These are phyloP conservation scores for Cotesia typhae DNA, from an alignment of 1,140 invertebrate species.

Conservation along the genomic window DNA sequence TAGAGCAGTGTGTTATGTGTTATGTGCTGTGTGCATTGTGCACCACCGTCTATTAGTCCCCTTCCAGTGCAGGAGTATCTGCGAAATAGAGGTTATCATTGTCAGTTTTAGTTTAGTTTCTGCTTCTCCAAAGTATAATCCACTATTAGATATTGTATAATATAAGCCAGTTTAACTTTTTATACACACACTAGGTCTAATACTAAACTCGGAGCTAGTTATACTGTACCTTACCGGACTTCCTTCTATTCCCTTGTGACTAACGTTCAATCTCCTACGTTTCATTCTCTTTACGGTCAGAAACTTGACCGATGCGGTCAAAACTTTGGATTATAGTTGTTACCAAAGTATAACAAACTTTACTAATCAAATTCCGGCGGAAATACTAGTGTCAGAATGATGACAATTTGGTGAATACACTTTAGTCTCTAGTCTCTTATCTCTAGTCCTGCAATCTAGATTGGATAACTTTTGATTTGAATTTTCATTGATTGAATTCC, in stretches of 20 bases:
- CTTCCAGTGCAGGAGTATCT: too few relatives aligned
- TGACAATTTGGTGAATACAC: background rate
- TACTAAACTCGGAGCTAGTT: background rate
- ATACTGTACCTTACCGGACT: background rate
- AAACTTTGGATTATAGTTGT: constrained; percentile 27
- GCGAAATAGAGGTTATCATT: constrained; percentile 1
- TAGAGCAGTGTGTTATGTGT: too few relatives aligned
- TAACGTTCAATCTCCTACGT: background rate
- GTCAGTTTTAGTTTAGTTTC: background rate
- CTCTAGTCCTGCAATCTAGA: background rate
- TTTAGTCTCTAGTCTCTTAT: background rate
- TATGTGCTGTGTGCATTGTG: too few relatives aligned
- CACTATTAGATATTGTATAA: too few relatives aligned
- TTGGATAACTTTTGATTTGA: too few relatives aligned
- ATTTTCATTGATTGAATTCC: too few relatives aligned
- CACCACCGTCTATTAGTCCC: too few relatives aligned
- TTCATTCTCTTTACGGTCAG: background rate
- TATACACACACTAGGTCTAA: too few relatives aligned
- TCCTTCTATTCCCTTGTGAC: constrained; percentile 1
- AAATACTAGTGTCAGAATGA: constrained; percentile 13
- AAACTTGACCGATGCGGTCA: constrained; percentile 25
- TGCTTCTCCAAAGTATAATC: too few relatives aligned
- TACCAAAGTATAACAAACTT: constrained; percentile 5
- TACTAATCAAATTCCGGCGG: constrained; percentile 15
- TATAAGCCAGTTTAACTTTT: too few relatives aligned